Evolutionary conservation across 2,113 vertebrate species (phyloP).

Genomic region (Tachuris rubrigastra): DNA sequence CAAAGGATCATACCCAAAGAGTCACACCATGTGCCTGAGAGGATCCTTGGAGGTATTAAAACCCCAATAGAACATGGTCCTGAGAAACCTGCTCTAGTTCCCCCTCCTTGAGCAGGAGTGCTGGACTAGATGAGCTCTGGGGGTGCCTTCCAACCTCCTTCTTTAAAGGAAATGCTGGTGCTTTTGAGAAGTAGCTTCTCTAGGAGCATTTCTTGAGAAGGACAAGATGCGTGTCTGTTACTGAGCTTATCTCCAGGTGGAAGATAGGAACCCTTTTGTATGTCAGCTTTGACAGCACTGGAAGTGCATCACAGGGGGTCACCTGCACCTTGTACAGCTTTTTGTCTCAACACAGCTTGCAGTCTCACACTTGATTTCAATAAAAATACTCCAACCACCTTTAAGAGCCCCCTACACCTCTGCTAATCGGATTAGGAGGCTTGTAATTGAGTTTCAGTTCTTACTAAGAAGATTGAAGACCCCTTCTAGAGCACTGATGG

Average conservation of each 20-base stretch:
- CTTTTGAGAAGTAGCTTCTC: not conserved
- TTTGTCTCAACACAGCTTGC: not conserved
- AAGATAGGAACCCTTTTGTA: not conserved
- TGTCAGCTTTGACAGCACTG: rapidly evolving
- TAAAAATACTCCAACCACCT: not conserved
- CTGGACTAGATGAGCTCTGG: not conserved
- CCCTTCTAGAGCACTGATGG: not conserved
- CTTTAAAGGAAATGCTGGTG: not conserved
- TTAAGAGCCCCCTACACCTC: not conserved
- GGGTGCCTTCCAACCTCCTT: not conserved
- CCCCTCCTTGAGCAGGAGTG: not conserved
- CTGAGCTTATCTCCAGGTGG: not conserved
- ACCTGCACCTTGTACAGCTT: not conserved
- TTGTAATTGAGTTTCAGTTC: not conserved
- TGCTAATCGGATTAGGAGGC: not conserved
- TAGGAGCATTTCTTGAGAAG: not conserved
- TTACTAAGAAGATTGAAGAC: not conserved
- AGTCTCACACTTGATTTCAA: not conserved
- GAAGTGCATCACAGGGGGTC: rapidly evolving
- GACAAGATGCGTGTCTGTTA: not conserved
- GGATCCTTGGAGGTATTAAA: not conserved
- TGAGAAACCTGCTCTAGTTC: not conserved
- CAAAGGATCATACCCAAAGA: not conserved
- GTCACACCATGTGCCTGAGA: not conserved
- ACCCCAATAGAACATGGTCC: not conserved